phyloP scores from a whole-genome alignment of 1,140 invertebrate genomes.

The Drosophila nigrodunni region DNA sequence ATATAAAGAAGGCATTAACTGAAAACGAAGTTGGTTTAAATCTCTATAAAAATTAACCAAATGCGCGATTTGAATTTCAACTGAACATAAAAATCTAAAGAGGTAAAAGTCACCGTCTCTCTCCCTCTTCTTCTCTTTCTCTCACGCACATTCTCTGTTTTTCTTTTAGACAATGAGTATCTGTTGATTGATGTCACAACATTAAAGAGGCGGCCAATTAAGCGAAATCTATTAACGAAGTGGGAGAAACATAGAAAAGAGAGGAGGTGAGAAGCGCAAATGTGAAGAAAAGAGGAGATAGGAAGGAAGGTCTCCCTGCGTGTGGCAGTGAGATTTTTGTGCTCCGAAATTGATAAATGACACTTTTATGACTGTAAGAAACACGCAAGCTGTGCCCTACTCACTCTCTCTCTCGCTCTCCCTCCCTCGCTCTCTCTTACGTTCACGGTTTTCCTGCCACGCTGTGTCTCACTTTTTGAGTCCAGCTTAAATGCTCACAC shows the following conservation, averaged over 20 bases:
- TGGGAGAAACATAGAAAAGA: not conserved
- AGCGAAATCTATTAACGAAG: slow-evolving; percentile 69
- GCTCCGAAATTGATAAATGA: slow-evolving; percentile 76
- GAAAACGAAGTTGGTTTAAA: slow-evolving; percentile 3
- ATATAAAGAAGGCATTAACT: slow-evolving; percentile 42
- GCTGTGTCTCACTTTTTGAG: slow-evolving; percentile 21
- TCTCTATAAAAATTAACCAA: slow-evolving; percentile 1
- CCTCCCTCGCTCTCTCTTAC: slow-evolving; percentile 11
- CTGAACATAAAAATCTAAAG: not conserved
- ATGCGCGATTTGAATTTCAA: slow-evolving; percentile 19
- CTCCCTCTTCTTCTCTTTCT: not conserved
- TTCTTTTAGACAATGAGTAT: slow-evolving; percentile 50
- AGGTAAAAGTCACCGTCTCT: not conserved
- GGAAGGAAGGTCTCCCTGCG: slow-evolving; percentile 46
- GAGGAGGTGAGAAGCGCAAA: not conserved
- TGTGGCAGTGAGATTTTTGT: slow-evolving; percentile 63
- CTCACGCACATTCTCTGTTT: too few species aligned
- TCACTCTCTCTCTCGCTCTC: not conserved
- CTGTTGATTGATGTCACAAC: slow-evolving; percentile 78
- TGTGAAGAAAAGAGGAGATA: not conserved
- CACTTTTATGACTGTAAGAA: slow-evolving; percentile 80
- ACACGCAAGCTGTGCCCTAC: slow-evolving; percentile 23
- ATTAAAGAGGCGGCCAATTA: slow-evolving; percentile 78
- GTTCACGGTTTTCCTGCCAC: not conserved
- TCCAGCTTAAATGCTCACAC: slow-evolving; percentile 76